Conservation (phyloP, 2,113 vertebrate genomes). For the Lucifuga dentata region DNA sequence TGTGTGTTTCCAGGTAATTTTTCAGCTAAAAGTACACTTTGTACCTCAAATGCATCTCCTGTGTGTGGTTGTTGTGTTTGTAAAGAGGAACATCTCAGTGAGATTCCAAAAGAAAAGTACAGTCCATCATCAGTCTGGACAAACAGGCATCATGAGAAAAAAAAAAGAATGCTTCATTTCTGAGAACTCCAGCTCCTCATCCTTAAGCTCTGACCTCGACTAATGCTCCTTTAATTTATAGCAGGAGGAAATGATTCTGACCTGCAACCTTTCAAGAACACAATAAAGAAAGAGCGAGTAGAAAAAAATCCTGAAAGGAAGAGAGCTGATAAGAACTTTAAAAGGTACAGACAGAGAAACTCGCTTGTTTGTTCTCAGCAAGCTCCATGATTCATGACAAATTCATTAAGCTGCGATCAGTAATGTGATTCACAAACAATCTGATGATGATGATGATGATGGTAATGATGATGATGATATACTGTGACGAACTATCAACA, state of each 20-base stretch:
- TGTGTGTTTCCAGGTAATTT: slow-evolving; percentile 42
- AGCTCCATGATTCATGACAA: too few species aligned
- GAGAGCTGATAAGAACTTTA: too few species aligned
- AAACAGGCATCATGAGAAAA: slow-evolving; percentile 25
- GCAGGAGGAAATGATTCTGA: slow-evolving; percentile 30
- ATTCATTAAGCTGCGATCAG: too few species aligned
- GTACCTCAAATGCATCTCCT: slow-evolving; percentile 28
- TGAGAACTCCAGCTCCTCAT: slow-evolving; percentile 9
- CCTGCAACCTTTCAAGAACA: slow-evolving; percentile 43
- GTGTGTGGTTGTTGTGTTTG: slow-evolving; percentile 31
- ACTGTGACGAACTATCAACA: too few species aligned
- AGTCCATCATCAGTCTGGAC: slow-evolving; percentile 49
- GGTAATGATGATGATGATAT: too few species aligned
- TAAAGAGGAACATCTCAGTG: slow-evolving; percentile 46
- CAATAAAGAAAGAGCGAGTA: slow-evolving; percentile 36
- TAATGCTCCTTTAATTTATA: slow-evolving; percentile 17
- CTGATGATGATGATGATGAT: too few species aligned
- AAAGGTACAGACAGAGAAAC: too few species aligned
- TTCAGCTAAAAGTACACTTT: slow-evolving; percentile 44
- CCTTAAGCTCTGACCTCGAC: slow-evolving; percentile 46
- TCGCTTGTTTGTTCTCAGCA: too few species aligned
- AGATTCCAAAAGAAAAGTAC: slow-evolving; percentile 57
- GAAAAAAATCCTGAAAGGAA: slow-evolving; percentile 23
- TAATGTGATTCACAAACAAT: too few species aligned
- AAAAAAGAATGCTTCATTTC: neutral